Conservation (phyloP, 2,888 invertebrate species). For the Prostheceraeus crozeri region DNA sequence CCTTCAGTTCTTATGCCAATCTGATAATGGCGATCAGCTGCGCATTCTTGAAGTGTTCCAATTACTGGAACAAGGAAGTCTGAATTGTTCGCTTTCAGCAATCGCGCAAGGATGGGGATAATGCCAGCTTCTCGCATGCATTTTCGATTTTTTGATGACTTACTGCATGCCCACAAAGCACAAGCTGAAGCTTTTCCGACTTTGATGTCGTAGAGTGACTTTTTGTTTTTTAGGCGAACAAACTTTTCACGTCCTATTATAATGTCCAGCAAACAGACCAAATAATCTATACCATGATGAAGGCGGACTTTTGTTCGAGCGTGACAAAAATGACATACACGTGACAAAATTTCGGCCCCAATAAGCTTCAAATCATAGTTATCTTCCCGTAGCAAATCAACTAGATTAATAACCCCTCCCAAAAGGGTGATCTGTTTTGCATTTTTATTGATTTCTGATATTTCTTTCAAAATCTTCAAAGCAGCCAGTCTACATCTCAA, state of each 20-base stretch:
- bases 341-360: constrained; percentile 24
- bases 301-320: constrained; percentile 31
- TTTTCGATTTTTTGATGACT: constrained; percentile 71
- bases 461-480: constrained; percentile 23
- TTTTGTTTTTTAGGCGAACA: too few species aligned
- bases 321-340: constrained; percentile 14
- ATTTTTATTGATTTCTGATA: constrained; percentile 10
- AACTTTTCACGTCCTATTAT: too few species aligned
- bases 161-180: constrained; percentile 78
- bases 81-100: constrained; percentile 72
- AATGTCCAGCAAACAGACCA: constrained; percentile 25
- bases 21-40: constrained; percentile 48
- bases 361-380: constrained; percentile 21
- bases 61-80: constrained; percentile 78
- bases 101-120: constrained; percentile 64
- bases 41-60: constrained; percentile 76
- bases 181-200: constrained; percentile 65
- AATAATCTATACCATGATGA: constrained; percentile 26
- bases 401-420: too few species aligned
- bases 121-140: constrained; percentile 68
- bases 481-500: constrained; percentile 28
- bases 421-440: too few species aligned
- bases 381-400: too few species aligned
- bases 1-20: constrained; percentile 30
- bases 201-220: too few species aligned